Conservation (phyloP, 2,113 vertebrate species). For the Zosterops lateralis region DNA sequence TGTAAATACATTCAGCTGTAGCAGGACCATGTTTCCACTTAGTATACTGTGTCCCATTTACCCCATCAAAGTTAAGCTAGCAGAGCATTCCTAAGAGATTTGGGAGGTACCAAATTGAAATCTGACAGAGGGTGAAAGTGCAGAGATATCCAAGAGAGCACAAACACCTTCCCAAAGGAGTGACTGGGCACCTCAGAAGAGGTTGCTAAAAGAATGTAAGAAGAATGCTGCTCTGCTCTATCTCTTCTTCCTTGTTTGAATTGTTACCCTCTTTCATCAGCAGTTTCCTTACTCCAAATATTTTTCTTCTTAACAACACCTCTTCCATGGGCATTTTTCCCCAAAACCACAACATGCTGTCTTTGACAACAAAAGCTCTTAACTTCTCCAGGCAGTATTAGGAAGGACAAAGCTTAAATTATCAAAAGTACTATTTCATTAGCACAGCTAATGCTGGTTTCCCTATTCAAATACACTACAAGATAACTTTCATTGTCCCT, state of each 20-base stretch:
- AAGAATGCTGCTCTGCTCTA: neutral
- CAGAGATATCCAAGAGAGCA: neutral
- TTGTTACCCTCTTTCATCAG: neutral
- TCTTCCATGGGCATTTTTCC: neutral
- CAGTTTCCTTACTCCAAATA: neutral
- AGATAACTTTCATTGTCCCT: neutral
- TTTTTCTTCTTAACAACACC: neutral
- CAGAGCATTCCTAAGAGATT: neutral
- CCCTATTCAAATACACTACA: neutral
- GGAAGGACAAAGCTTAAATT: neutral
- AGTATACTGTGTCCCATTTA: neutral
- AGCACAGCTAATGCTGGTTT: neutral
- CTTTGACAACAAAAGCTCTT: neutral
- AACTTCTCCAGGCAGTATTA: neutral
- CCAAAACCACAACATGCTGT: neutral
- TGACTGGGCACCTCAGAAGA: neutral
- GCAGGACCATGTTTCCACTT: neutral
- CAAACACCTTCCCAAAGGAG: fast-evolving
- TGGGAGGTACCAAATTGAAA: fast-evolving
- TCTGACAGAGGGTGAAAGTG: neutral
- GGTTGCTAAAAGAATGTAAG: neutral
- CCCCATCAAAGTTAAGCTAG: neutral
- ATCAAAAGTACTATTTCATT: neutral
- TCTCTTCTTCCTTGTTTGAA: neutral
- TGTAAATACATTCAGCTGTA: neutral